Evolutionary conservation across 2,113 vertebrate species (phyloP), one percentile per base, ranked within the genome.

Genomic region (Dissostichus mawsoni): DNA sequence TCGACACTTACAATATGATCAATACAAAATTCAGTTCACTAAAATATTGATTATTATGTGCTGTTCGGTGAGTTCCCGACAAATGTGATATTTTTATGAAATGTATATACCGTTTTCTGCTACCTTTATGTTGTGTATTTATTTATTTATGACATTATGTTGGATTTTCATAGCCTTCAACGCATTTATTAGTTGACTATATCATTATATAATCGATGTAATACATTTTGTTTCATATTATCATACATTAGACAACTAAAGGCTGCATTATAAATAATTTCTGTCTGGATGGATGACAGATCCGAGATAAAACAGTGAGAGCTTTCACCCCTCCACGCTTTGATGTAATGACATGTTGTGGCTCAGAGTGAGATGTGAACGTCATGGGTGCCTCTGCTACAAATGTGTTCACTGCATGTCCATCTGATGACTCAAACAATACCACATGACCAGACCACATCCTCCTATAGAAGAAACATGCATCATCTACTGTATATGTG

Each of bases 341-440:
- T 64, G 67, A 25, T 63, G 13, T 51, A 62, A 69, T 74, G 23
- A 77, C 70, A 80, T 71, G 52, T 82, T 36, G n/a, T 68, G 36
- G 48, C 68, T 72, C 58, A 73, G 25, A 77, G 68, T 48, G 71
- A 77, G 48, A 70, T 66, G 48, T 61, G 55, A 74, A 52, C 8
- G 2, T 77, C 62, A 55, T 18, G 45, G 18, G 17, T 67, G 56
- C 18, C 58, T 66, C 9, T 36, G 45, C 20, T 66, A 23, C 51
- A 64, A 76, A 12, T 74, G 52, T 67, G 25, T 67, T 48, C 20
- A 48, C 29, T 33, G n/a, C 63, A 51, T 58, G 36, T 78, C 55
- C 76, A 25, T 71, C 45, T 50, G 63, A 79, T 82, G 63, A 87
- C 61, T 77, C 70, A 77, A 76, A 63, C 41, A 76, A 70, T 51